Conservation (phyloP, 2,797 vertebrate genomes). For the Poeciliopsis gracilis region DNA sequence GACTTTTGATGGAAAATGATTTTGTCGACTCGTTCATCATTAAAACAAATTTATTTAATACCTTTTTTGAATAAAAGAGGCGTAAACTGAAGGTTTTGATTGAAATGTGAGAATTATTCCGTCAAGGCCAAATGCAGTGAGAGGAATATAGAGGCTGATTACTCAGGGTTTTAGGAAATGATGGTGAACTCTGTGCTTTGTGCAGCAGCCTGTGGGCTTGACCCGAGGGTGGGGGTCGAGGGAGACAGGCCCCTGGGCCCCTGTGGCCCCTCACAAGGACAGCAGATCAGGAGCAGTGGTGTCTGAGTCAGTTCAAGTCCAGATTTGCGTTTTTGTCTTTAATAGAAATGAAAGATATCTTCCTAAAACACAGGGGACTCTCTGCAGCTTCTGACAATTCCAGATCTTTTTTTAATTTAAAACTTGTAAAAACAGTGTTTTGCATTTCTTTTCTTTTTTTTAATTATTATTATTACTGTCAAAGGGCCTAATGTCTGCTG, state of each 20-base stretch:
- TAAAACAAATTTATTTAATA: background rate
- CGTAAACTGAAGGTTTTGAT: background rate
- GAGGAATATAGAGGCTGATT: background rate
- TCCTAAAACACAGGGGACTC: background rate
- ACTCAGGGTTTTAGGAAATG: conserved; percentile 38
- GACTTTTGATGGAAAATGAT: background rate
- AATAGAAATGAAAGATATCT: background rate
- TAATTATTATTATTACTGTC: conserved; percentile 11
- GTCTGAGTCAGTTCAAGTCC: conserved; percentile 27
- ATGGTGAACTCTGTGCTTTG: conserved; percentile 55
- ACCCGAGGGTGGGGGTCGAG: background rate
- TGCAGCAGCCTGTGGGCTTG: conserved; percentile 59
- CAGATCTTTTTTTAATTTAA: conserved; percentile 12
- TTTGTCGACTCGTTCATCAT: background rate
- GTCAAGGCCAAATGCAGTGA: background rate
- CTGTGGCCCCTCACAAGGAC: conserved; percentile 24
- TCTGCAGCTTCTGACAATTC: background rate
- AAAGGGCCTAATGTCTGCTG: conserved; percentile 4
- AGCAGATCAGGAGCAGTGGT: conserved; percentile 24
- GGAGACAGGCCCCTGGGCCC: conserved; percentile 46
- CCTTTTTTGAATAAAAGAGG: background rate
- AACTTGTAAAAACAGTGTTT: background rate
- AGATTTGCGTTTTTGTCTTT: conserved; percentile 10
- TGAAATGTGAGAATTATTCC: conserved; percentile 9
- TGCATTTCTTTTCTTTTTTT: background rate